phyloP scores from a whole-genome alignment of 2,888 invertebrate genomes.

The Beris chalybata region DNA sequence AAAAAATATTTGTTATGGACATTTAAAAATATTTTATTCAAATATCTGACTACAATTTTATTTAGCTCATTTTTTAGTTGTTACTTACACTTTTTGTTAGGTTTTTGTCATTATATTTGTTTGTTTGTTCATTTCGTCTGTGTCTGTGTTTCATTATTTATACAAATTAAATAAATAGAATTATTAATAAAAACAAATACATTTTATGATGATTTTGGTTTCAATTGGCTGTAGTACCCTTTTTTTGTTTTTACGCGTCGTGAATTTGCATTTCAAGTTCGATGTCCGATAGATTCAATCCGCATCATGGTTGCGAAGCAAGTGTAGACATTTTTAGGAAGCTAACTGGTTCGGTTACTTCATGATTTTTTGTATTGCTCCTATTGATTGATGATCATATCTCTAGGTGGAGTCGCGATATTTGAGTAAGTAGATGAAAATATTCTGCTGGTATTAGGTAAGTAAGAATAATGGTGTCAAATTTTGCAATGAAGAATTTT shows the following conservation, averaged over 20 bases:
- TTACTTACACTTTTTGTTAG: conserved; percentile 12
- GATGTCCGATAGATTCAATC: conserved; percentile 62
- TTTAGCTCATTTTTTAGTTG: background rate
- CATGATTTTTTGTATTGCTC: too few species aligned
- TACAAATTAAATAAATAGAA: background rate
- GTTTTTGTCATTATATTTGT: conserved; percentile 6
- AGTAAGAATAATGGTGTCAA: too few species aligned
- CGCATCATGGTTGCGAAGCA: too few species aligned
- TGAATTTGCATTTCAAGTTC: conserved; percentile 74
- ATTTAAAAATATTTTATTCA: conserved; percentile 30
- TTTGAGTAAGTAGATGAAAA: too few species aligned
- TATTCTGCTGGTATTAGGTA: too few species aligned
- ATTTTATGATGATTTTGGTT: background rate
- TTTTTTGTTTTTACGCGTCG: conserved; percentile 48
- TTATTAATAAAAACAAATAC: background rate
- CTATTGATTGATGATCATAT: too few species aligned
- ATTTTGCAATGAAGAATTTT: too few species aligned
- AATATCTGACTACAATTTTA: conserved; percentile 13
- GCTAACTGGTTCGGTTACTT: too few species aligned
- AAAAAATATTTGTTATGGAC: background rate
- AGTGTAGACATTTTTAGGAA: too few species aligned
- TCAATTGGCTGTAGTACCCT: background rate
- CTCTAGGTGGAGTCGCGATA: too few species aligned
- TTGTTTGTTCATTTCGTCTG: conserved; percentile 4
- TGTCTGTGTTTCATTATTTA: background rate